Base-by-base conservation (phyloP, 1,140 invertebrate genomes). In the Megalopta genalis region DNA sequence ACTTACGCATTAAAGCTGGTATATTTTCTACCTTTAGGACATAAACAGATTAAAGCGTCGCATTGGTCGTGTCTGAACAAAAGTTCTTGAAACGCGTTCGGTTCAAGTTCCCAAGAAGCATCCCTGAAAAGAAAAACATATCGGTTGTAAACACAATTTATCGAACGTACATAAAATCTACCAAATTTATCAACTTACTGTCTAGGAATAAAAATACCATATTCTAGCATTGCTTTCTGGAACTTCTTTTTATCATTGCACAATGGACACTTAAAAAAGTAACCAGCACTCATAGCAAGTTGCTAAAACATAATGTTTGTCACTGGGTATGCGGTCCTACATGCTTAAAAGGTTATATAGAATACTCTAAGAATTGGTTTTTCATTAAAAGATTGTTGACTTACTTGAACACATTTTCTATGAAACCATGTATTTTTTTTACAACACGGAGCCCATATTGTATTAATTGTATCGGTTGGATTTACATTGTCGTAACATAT, bases 241-340 rank as follows among this genome's bases (percentile, higher is more conserved):
- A 96, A 96, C 77, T 83, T 87, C n/a, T 91, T 88, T 79, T 94
- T 94, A 89, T 95, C 94, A 77, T 95, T 95, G 87, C 95, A 96
- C 3, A 95, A 83, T 9, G 95, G 95, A 88, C 95, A 96, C 83
- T 95, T 95, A 86, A 96, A 96, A 87, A 95, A 96, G 85, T 96
- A 95, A 0, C 95, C 95, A 59, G 95, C 94, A 90, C 93, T 95
- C 27, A 93, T 80, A 4, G 95, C 95, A 76, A 95, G 91, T 91
- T 93, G 93, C 94, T 95, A 87, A 77, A 88, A 87, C 94, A 86
- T 74, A 70, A 77, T 75, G 42, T 62, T 27, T 42, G 1, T 64
- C 16, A 23, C 21, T 49, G 6, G 18, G 37, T 59, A 25, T 21
- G 10, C 7, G 49, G 8, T 62, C 5, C 0, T 12, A n/a, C 37